Evolutionary conservation across 2,888 invertebrate species (phyloP), one percentile per base, ranked within the genome.

Genomic region (Drosophila setosimentum): DNA sequence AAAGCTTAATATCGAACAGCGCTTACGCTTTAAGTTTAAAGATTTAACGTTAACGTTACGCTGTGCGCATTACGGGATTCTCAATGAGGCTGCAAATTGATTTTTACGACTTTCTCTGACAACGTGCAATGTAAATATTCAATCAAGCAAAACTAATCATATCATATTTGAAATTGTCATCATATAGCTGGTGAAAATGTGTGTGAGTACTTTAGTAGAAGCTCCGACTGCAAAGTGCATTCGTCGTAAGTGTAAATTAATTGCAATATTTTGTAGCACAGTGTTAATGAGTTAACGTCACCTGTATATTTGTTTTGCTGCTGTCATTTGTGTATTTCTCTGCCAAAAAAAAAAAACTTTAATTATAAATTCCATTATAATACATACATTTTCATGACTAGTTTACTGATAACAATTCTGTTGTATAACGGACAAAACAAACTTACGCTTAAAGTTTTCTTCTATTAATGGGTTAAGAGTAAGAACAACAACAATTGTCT

Each of bases 231-330:
- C 29, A 59, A 33, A 61, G 24, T 35, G 21, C 30, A 57, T 24
- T 13, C 18, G 13, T 8, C 50, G 27, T 58, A 21, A 51, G 49
- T 59, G 16, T 8, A 49, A 50, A 29, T 8, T 24, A 57, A 48
- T 35, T 48, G 21, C 16, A 45, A 32, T 45, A 45, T 62, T 71
- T 60, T 69, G 78, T 62, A 60, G 78, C 33, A 29, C 32, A 65
- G 78, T 78, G 78, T 80, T 16, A 54, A 50, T 11, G 10, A 33
- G 64, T 58, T 32, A 65, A 51, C 76, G 80, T 78, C 78, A 80
- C 30, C 55, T 37, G 42, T 59, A 37, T 78, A 78, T 80, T 78
- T 79, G 63, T 68, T 73, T 63, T 72, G 78, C 59, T 78, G 67
- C 48, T 77, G 81, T 80, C 81, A 78, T 78, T 66, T 50, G 55